Base-by-base conservation (phyloP, 2,888 invertebrate species). In the Noctua janthe region DNA sequence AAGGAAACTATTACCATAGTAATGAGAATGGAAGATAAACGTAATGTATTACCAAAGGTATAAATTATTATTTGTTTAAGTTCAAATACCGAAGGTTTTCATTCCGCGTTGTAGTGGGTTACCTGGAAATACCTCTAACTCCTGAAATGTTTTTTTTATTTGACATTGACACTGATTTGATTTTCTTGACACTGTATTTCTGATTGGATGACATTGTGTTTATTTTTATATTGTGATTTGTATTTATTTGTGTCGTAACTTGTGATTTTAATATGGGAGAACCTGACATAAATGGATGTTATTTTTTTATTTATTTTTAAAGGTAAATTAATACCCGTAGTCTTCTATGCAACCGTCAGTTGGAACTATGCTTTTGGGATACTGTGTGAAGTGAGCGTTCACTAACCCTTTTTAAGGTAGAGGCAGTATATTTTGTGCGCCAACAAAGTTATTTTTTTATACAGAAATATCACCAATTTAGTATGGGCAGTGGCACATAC, bases 1-100 rank as follows among this genome's bases (percentile, higher is more conserved):
- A 39, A n/a, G n/a, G 15, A n/a, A 81, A 54, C 15, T 54, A 64
- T 81, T 81, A 64, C 8, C 35, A 54, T 81, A 54, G 15, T 81
- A 72, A 81, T 64, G 20, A 13, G 6, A 23, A 66, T 64, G 0
- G 39, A 64, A 80, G n/a, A 81, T 64, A 47, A 64, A 72, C 15
- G 3, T 7, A 5, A 80, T 78, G 23, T 43, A 62, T 39, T 39
- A 20, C 10, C 39, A 23, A 39, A 39, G 20, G 23, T 39, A 66
- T 66, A 1, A 66, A 23, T 66, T 20, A 66, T 39, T 66, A 13
- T 43, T 67, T 43, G 23, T 43, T 67, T 43, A 23, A 67, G 23
- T 4, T 3, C 35, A 64, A 64, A 35, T 64, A 35, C 35, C 1
- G 35, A 17, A 17, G 64, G 64, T 64, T 62, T 62, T 43, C 11